Evolutionary conservation across 1,140 invertebrate species (phyloP).

Genomic region (Pseudomyrmex sp.): DNA sequence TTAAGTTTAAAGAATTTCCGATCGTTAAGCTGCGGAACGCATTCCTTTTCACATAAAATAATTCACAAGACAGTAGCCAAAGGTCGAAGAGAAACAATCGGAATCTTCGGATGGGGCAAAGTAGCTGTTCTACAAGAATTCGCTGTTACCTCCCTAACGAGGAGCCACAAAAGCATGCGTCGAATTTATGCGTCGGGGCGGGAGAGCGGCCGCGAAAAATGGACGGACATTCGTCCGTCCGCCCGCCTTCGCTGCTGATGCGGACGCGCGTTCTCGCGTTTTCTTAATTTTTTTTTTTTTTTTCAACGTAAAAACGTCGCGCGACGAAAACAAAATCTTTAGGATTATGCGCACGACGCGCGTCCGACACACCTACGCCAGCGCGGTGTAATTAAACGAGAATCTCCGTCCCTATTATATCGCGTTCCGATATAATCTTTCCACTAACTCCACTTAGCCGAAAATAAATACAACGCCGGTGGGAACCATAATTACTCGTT

Average conservation of each 20-base stretch:
- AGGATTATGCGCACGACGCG: background rate
- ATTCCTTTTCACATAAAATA: constrained; percentile 67
- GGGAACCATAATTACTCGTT: constrained; percentile 58
- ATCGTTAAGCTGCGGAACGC: constrained; percentile 59
- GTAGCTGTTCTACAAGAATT: constrained; percentile 59
- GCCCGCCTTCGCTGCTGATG: constrained; percentile 4
- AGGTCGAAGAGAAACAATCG: constrained; percentile 65
- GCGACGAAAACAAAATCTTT: constrained; percentile 36
- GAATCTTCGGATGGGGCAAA: constrained; percentile 44
- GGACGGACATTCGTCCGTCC: constrained; percentile 37
- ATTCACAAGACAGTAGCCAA: constrained; percentile 38
- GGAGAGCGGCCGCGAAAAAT: constrained; percentile 49
- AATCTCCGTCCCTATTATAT: constrained; percentile 32
- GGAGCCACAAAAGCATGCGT: constrained; percentile 53
- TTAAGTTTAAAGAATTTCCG: constrained; percentile 17
- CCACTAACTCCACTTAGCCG: constrained; percentile 31
- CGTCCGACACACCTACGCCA: constrained; percentile 38
- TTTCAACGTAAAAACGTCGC: background rate
- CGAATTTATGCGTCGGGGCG: constrained; percentile 68
- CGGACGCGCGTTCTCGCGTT: background rate
- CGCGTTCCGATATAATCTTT: constrained; percentile 26
- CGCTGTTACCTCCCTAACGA: constrained; percentile 73
- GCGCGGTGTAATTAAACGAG: constrained; percentile 48
- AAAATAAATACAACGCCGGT: constrained; percentile 57
- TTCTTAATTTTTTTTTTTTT: too few species aligned